Conservation (phyloP, 2,888 invertebrate species). For the Acheta domesticus region DNA sequence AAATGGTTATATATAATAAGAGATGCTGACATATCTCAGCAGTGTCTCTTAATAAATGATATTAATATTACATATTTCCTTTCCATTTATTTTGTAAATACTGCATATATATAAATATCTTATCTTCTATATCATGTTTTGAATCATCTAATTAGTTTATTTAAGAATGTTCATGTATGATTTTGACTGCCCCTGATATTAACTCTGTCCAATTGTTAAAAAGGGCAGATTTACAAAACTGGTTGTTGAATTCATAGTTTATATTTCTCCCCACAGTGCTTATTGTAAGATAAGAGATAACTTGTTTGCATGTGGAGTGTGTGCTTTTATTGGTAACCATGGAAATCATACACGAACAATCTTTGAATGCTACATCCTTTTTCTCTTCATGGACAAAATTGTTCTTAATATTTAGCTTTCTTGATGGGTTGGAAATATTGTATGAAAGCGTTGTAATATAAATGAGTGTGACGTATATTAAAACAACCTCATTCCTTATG, state of each 20-base stretch:
- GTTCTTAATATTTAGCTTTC: slow-evolving; percentile 4
- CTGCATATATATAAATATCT: slow-evolving; percentile 30
- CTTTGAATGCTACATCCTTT: background rate
- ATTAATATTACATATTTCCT: slow-evolving; percentile 31
- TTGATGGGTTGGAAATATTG: background rate
- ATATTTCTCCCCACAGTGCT: slow-evolving; percentile 11
- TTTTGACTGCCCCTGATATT: background rate
- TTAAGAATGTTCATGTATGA: slow-evolving; percentile 22
- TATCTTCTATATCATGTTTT: slow-evolving; percentile 32
- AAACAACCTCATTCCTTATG: slow-evolving; percentile 30
- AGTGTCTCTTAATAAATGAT: slow-evolving; percentile 24
- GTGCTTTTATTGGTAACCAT: slow-evolving; percentile 2
- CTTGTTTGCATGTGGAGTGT: background rate
- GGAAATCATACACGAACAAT: slow-evolving; percentile 4
- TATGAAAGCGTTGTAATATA: background rate
- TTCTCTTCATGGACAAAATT: background rate
- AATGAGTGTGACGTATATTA: slow-evolving; percentile 27
- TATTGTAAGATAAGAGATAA: background rate
- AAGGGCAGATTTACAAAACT: background rate
- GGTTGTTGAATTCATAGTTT: slow-evolving; percentile 18
- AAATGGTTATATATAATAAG: slow-evolving; percentile 35
- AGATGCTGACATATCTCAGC: slow-evolving; percentile 18
- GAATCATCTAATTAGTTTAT: slow-evolving; percentile 23
- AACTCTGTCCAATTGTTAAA: background rate
- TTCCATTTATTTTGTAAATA: slow-evolving; percentile 35